A percentile compares a stretch with the other conserved stretches of the same genome.
Evolutionary conservation across 2,113 vertebrate species (phyloP).

Genomic region (Pomatostomus ruficeps): DNA sequence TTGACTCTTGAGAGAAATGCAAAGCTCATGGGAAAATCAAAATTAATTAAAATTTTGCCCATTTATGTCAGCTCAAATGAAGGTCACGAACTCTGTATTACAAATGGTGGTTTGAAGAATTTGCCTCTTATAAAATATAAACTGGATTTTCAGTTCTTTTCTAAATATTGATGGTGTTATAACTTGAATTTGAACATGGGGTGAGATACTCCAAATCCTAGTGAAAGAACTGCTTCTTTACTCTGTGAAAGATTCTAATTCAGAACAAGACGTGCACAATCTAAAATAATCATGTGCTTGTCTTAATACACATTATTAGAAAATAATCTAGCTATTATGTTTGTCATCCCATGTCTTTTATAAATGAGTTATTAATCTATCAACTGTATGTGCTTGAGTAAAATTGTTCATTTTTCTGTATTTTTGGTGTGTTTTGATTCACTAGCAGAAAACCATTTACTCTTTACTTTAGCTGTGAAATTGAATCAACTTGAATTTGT

Average conservation of each 20-base stretch:
- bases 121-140: background rate
- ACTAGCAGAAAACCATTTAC: background rate
- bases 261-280: background rate
- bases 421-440: background rate
- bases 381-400: background rate
- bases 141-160: background rate
- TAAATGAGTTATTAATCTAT: background rate
- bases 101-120: background rate
- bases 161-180: slow-evolving; percentile 20
- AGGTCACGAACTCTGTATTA: background rate
- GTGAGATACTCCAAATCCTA: background rate
- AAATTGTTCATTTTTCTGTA: background rate
- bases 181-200: background rate
- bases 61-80: background rate
- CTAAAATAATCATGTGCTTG: background rate
- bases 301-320: background rate
- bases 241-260: background rate
- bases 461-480: background rate
- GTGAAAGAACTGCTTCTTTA: background rate
- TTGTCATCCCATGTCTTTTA: background rate
- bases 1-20: background rate
- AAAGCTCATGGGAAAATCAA: background rate
- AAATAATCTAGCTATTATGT: background rate
- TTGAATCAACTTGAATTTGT: slow-evolving; percentile 13
- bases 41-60: background rate